These are phyloP conservation scores for Neoarius graeffei DNA, from an alignment of 2,113 vertebrate species.

Conservation along the genomic window DNA sequence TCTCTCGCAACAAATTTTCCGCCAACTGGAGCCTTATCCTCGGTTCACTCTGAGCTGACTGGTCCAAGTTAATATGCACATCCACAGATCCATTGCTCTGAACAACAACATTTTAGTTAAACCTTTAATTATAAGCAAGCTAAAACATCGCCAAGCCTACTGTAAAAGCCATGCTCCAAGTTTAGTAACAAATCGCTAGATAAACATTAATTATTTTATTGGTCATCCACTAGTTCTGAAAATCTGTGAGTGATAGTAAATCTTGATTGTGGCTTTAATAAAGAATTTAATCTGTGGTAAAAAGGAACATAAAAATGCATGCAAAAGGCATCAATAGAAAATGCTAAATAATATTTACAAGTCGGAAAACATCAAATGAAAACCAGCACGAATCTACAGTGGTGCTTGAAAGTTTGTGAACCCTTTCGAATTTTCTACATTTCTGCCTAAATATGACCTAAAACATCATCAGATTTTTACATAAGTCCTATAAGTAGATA, in stretches of 20 bases:
- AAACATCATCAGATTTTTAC: too few species aligned
- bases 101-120: not conserved
- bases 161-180: not conserved
- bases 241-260: not conserved
- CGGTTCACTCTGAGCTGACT: conserved; percentile 82
- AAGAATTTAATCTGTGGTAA: not conserved
- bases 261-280: not conserved
- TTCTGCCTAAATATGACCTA: too few species aligned
- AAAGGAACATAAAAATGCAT: not conserved
- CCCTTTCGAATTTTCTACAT: too few species aligned
- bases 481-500: too few species aligned
- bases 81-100: conserved; percentile 83
- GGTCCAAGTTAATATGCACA: conserved; percentile 89
- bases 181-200: not conserved
- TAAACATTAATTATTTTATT: not conserved
- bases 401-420: too few species aligned
- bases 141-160: not conserved
- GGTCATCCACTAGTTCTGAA: not conserved
- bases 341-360: too few species aligned
- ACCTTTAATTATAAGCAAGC: not conserved
- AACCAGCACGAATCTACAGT: not conserved
- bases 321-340: too few species aligned
- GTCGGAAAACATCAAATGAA: not conserved
- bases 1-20: conserved; percentile 85
- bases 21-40: conserved; percentile 86